Base-by-base conservation (phyloP, 2,113 vertebrate species). In the Columba janthina region DNA sequence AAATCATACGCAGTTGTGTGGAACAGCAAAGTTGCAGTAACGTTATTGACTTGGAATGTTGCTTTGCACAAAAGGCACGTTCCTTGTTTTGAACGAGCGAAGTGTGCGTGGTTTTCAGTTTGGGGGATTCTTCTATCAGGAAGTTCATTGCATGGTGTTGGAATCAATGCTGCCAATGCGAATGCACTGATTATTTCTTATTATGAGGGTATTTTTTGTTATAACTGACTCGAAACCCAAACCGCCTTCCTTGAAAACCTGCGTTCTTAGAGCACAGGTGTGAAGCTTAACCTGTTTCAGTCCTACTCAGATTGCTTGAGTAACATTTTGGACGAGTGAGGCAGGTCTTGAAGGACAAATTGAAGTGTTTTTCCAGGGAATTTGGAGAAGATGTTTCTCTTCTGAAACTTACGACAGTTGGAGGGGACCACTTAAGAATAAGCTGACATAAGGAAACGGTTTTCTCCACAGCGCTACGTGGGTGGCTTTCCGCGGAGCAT, bases 401-500 rank as follows among this genome's bases (percentile, higher is more conserved):
- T 28, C 18, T 38, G 69, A 17, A 51, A 58, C 15, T 42, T 31
- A 3, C 67, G 62, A 10, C 24, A 4, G 34, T 60, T 12, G 24
- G 54, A 81, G 70, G 64, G 78, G 29, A 77, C 29, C 36, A 0
- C 3, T 38, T 51, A 28, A 70, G 74, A 44, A 32, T 15, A 54
- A 83, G 72, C 86, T 94, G 74, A 95, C 53, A 0, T 40, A 10
- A 94, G 85, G 96, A 92, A 94, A 92, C 70, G 91, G 6, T 96
- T 96, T 50, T 98, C 89, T 97, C 96, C 53, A 81, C 97, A 99
- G 95, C 97, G 96, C 28, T 97, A 97, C 2, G 96, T 92, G 77
- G 97, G 96, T 64, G 98, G 98, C 90, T 99, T 98, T 90, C 98
- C 98, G 4, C 98, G 98, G 85, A 99, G 98, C 98, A 98, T 99